A percentile compares a stretch with the other conserved stretches of the same genome.
These are phyloP conservation scores for Entomobrya multifasciata DNA, from an alignment of 2,888 invertebrate species.

Conservation along the genomic window DNA sequence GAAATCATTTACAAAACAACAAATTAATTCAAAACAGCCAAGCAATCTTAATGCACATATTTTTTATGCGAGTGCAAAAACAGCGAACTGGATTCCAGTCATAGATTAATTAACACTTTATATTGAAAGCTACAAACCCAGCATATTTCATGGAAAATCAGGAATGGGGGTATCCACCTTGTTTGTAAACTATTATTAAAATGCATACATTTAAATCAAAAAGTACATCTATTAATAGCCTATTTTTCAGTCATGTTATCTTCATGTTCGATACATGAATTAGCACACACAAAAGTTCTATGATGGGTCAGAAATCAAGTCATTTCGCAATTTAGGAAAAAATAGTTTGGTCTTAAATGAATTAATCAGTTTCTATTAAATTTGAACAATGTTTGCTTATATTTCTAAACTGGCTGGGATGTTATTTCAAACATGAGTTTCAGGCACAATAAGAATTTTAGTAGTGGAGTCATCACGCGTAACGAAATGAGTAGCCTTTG, in stretches of 20 bases:
- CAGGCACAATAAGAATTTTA: conserved; percentile 79
- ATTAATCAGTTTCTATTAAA: not conserved
- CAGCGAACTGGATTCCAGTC: not conserved
- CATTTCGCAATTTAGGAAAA: not conserved
- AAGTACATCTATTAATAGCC: no score
- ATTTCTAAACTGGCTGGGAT: not conserved
- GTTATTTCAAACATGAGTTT: conserved; percentile 76
- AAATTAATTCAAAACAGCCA: not conserved
- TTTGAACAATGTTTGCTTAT: not conserved
- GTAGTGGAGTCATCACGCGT: conserved; percentile 78
- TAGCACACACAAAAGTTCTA: no score
- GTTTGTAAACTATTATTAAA: no score
- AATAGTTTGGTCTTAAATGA: not conserved
- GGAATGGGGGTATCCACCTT: no score
- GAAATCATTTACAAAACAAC: no score
- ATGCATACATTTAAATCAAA: no score
- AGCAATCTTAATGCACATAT: not conserved
- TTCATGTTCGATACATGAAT: no score
- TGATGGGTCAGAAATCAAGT: no score
- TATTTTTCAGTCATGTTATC: conserved; percentile 5
- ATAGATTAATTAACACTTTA: not conserved
- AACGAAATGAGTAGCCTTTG: conserved; percentile 77
- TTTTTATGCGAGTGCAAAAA: not conserved
- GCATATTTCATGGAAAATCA: no score
- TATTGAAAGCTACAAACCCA: not conserved